These are phyloP conservation scores for Rugalucina vietnamica DNA, from an alignment of 2,888 invertebrate genomes.

Conservation along the genomic window DNA sequence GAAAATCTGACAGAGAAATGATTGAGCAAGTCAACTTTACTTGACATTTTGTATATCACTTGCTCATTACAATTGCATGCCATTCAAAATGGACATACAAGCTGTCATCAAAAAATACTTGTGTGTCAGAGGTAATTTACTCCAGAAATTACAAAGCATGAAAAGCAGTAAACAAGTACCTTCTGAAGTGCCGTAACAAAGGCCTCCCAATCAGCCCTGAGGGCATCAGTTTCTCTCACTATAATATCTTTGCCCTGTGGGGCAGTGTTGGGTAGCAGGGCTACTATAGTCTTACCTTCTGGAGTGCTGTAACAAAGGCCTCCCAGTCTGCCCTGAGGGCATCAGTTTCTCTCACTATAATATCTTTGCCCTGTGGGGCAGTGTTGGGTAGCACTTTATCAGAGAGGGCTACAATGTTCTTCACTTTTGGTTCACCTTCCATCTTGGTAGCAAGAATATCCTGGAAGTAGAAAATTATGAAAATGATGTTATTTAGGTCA, in stretches of 20 bases:
- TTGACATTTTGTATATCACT: too few species aligned
- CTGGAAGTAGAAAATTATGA: too few species aligned
- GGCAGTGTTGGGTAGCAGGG: constrained; percentile 84
- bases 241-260: constrained; percentile 80
- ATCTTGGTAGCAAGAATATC: constrained; percentile 91
- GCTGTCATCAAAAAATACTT: too few species aligned
- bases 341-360: constrained; percentile 78
- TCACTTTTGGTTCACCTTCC: constrained; percentile 91
- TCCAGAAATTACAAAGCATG: too few species aligned
- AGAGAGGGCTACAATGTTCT: constrained; percentile 92
- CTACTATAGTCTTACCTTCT: constrained; percentile 70
- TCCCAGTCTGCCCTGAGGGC: constrained; percentile 80
- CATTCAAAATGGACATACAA: too few species aligned
- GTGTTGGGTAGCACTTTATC: constrained; percentile 89
- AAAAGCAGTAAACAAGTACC: too few species aligned
- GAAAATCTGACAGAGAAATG: too few species aligned
- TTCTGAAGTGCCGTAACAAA: constrained; percentile 78
- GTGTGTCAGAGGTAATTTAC: too few species aligned
- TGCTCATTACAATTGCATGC: too few species aligned
- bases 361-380: constrained; percentile 79
- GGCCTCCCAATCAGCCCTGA: constrained; percentile 80
- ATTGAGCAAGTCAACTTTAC: too few species aligned
- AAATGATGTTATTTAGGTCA: too few species aligned
- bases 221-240: constrained; percentile 76
- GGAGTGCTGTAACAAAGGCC: constrained; percentile 76